Evolutionary conservation across 1,140 invertebrate species (phyloP).

Genomic region (Micrasema minimum): DNA sequence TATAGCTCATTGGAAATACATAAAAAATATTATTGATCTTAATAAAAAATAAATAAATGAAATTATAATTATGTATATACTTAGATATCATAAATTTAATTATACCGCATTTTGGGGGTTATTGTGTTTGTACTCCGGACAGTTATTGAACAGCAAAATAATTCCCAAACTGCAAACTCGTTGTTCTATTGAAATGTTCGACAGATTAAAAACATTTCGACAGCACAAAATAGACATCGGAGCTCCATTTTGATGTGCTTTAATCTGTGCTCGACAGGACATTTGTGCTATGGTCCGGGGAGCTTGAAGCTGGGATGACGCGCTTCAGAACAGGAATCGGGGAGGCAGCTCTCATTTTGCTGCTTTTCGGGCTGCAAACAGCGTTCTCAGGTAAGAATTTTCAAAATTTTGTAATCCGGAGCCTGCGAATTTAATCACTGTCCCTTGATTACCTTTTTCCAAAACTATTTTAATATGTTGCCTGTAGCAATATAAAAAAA

Average conservation of each 20-base stretch:
- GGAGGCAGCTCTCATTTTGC: background rate
- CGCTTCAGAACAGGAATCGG: conserved; percentile 12
- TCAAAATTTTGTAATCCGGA: background rate
- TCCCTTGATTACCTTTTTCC: no score
- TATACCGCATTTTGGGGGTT: no score
- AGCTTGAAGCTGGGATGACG: conserved; percentile 7
- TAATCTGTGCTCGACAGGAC: conserved; percentile 6
- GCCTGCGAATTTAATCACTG: no score
- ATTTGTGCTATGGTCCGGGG: conserved; percentile 1
- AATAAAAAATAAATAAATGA: no score
- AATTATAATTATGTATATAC: no score
- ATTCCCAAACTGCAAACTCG: conserved; percentile 12
- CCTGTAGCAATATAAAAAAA: no score
- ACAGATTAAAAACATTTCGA: conserved; percentile 17
- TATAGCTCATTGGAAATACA: no score
- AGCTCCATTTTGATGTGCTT: conserved; percentile 1
- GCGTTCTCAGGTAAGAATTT: background rate
- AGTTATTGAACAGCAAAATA: no score
- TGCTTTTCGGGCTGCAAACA: background rate
- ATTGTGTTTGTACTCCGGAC: no score
- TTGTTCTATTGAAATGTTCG: conserved; percentile 15
- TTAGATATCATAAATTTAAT: no score
- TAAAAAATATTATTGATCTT: no score
- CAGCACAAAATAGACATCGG: conserved; percentile 10
- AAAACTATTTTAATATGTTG: no score